These are phyloP conservation scores for Diorhabda carinulata DNA, from an alignment of 1,140 invertebrate species.

Conservation along the genomic window DNA sequence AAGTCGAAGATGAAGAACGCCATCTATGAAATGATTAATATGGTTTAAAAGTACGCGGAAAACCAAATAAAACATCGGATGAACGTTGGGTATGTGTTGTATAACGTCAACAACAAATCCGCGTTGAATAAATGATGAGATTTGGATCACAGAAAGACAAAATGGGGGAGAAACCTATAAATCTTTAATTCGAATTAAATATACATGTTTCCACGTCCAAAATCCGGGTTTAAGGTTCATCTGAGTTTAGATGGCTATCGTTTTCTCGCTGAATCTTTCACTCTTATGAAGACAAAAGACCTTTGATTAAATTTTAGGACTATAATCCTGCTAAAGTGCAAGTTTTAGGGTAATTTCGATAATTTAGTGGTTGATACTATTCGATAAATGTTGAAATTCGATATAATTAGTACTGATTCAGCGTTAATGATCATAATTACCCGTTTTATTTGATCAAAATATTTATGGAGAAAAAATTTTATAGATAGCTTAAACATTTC, in stretches of 20 bases:
- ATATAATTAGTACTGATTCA: background rate
- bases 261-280: conserved; percentile 9
- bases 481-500: too few species aligned
- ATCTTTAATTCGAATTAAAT: conserved; percentile 19
- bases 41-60: background rate
- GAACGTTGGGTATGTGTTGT: background rate
- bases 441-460: background rate
- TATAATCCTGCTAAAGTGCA: background rate
- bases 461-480: background rate
- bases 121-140: conserved; percentile 15
- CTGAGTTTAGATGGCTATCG: conserved; percentile 15
- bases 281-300: conserved; percentile 14
- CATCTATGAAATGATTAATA: too few species aligned
- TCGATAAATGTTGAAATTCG: background rate
- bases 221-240: conserved; percentile 20
- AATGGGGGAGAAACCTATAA: conserved; percentile 14
- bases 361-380: background rate
- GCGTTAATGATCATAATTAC: background rate
- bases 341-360: background rate
- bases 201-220: conserved; percentile 10
- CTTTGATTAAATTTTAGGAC: conserved; percentile 5
- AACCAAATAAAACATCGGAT: background rate
- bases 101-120: conserved; percentile 12
- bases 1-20: too few species aligned
- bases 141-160: conserved; percentile 10